Base-by-base conservation (phyloP, 2,113 vertebrate genomes). In the Myotis yumanensis region DNA sequence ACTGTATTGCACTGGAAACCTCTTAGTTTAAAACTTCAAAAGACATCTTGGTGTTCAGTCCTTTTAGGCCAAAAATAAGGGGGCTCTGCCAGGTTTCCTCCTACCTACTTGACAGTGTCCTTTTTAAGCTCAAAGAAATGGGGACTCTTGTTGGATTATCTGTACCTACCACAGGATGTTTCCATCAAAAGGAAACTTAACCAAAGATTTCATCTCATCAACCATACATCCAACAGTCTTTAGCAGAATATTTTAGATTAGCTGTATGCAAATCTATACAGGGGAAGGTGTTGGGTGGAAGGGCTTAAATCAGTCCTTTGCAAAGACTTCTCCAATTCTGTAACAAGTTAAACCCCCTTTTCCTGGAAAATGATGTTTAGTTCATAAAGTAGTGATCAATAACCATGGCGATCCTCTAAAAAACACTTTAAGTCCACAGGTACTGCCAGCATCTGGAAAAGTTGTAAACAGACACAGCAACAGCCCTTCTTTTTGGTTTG, bases 391-490 rank as follows among this genome's bases (percentile, higher is more conserved):
- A 98, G 98, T 98, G 99, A 98, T 98, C 98, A 99, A 99, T 97
- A 99, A 99, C 97, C 98, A 98, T 98, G 99, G 97, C 98, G 99
- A 99, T 99, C 99, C 98, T 98, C 99, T 99, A 99, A 98, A 98
- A 97, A 98, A 98, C 97, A 98, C 97, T 98, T 98, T 96, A 97
- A 99, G 99, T 99, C 99, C 99, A 99, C 98, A 98, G 98, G 99
- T 98, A 99, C 98, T 98, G 98, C 98, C 98, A 98, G 98, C 98
- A 98, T 98, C 98, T 98, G 98, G 98, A 98, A 98, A 98, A 98
- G 98, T 97, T 98, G 98, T 98, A 98, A 98, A 98, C 96, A 98
- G 98, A 98, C 98, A 98, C 98, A 99, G 98, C 98, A 98, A 99
- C 99, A 98, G 98, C 98, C 98, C 98, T 98, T 98, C 98, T 97